Conservation (phyloP, 1,140 invertebrate genomes). For the Hirudo medicinalis region DNA sequence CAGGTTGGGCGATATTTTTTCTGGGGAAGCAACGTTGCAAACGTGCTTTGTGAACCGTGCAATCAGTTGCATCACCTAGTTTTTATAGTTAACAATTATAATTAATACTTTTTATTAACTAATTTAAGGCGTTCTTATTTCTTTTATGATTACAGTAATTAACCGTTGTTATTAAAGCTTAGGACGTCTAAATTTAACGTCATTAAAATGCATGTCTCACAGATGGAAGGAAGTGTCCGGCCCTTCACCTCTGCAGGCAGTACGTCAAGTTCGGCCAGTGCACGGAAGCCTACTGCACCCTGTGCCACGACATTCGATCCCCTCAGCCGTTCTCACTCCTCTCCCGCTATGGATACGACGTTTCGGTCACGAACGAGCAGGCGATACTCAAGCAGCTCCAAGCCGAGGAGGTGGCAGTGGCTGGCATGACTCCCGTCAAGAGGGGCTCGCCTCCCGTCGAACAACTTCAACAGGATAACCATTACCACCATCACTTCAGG, state of each 20-base stretch:
- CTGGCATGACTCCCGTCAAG: background rate
- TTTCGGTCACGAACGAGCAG: background rate
- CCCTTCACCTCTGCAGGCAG: slow-evolving; percentile 2
- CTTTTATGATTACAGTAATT: no score
- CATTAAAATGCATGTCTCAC: background rate
- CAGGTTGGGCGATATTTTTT: background rate
- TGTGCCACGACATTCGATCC: background rate
- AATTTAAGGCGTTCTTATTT: no score
- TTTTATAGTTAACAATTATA: background rate
- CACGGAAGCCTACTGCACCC: background rate
- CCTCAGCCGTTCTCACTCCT: background rate
- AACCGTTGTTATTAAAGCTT: no score
- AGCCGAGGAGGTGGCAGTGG: background rate
- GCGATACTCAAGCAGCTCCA: background rate
- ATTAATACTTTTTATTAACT: background rate
- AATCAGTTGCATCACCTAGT: background rate
- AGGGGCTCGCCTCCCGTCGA: background rate
- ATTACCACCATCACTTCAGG: background rate
- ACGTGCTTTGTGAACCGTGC: background rate
- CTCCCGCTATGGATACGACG: background rate
- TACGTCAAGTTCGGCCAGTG: background rate
- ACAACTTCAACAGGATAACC: background rate
- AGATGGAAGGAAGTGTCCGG: background rate
- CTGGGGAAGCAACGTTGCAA: background rate
- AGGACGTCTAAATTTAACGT: no score